These are phyloP conservation scores for Staurois parvus DNA, from an alignment of 2,797 vertebrate species.

Conservation along the genomic window DNA sequence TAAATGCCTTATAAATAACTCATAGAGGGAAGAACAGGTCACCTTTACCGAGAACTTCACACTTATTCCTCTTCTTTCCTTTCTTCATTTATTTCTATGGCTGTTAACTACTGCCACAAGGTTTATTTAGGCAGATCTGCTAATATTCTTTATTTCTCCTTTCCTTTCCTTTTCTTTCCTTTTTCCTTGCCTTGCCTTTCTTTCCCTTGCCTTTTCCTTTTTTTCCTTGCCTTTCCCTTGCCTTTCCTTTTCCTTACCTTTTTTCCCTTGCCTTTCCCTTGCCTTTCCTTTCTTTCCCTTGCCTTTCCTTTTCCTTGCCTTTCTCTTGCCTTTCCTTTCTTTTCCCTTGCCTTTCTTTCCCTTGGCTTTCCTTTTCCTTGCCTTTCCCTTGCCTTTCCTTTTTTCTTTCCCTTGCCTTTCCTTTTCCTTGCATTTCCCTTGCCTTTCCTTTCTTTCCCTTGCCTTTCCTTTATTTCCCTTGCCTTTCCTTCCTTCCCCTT, in stretches of 20 bases:
- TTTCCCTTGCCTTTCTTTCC: background rate
- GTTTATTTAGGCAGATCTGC: too few species aligned
- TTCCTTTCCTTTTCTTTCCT: background rate
- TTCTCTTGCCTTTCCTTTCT: background rate
- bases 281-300: too few species aligned
- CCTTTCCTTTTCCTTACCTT: background rate
- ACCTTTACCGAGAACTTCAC: too few species aligned
- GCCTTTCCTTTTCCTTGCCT: background rate
- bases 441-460: background rate
- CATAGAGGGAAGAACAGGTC: background rate
- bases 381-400: too few species aligned
- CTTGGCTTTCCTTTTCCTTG: background rate
- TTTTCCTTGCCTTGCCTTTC: too few species aligned
- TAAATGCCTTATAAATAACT: slow-evolving; percentile 30
- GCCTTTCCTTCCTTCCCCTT: too few species aligned
- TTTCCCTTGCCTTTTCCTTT: background rate
- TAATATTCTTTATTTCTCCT: too few species aligned
- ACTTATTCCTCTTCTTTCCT: too few species aligned
- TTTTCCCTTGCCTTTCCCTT: background rate
- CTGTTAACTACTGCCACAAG: too few species aligned
- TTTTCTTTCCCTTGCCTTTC: background rate
- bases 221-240: background rate
- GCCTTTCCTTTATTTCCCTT: too few species aligned
- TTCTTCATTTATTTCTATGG: too few species aligned
- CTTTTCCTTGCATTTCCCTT: background rate